Evolutionary conservation across 2,888 invertebrate species (phyloP).

Genomic region (Sminthurinus aureus): DNA sequence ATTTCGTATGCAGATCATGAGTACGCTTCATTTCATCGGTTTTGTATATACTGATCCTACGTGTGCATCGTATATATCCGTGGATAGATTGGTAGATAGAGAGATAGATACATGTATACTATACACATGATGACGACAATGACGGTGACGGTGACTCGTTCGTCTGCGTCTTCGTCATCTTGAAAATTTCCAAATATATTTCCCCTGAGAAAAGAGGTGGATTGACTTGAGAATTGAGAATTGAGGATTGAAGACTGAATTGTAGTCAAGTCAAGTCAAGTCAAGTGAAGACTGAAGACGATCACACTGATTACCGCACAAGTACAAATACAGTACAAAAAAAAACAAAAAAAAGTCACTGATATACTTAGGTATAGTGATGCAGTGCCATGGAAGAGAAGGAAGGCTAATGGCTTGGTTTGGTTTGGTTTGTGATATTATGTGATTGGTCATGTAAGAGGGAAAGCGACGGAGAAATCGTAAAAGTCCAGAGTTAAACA

Average conservation of each 20-base stretch:
- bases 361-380: background rate
- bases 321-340: no score
- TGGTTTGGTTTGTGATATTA: background rate
- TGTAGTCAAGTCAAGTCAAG: no score
- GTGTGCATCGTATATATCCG: background rate
- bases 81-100: background rate
- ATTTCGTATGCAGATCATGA: conserved; percentile 39
- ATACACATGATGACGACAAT: no score
- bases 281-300: background rate
- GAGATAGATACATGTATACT: background rate
- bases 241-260: no score
- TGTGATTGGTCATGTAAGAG: background rate
- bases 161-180: background rate
- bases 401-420: no score
- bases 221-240: background rate
- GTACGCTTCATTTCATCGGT: conserved; percentile 15
- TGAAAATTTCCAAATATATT: background rate
- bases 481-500: conserved; percentile 29
- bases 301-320: background rate
- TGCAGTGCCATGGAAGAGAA: background rate
- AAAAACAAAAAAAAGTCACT: background rate
- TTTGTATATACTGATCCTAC: background rate
- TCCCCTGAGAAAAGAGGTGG: background rate
- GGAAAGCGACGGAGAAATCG: conserved; percentile 29
- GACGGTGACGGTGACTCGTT: background rate